Evolutionary conservation across 2,888 invertebrate species (phyloP).

Genomic region (Chromoteleia sp.): DNA sequence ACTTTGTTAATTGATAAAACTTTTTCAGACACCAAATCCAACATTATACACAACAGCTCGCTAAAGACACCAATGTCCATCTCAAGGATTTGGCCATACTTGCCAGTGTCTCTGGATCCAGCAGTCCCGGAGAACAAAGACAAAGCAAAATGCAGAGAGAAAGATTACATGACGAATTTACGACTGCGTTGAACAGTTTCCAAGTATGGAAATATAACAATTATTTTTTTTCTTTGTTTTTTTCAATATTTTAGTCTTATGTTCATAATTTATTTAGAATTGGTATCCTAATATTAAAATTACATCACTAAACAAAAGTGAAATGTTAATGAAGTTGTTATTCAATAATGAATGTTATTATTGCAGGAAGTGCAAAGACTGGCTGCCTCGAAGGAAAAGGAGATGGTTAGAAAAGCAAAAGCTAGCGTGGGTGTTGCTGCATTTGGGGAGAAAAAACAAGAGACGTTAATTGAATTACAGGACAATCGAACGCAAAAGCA

Average conservation of each 20-base stretch:
- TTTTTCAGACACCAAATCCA: constrained; percentile 94
- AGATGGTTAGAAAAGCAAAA: constrained; percentile 92
- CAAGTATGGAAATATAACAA: constrained; percentile 85
- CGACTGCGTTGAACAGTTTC: constrained; percentile 94
- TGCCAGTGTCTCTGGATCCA: constrained; percentile 85
- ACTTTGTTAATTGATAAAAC: constrained; percentile 10
- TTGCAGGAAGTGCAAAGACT: constrained; percentile 91
- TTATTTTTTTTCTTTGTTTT: no score
- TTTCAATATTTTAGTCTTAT: no score
- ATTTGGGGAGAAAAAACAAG: constrained; percentile 85
- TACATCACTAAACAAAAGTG: no score
- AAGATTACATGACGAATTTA: constrained; percentile 96
- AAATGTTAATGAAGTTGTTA: constrained; percentile 6
- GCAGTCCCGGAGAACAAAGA: constrained; percentile 88
- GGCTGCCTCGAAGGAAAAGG: constrained; percentile 96
- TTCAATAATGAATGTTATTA: constrained; percentile 26
- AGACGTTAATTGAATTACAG: constrained; percentile 87
- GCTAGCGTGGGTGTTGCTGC: constrained; percentile 87
- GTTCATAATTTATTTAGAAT: no score
- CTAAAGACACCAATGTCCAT: constrained; percentile 95
- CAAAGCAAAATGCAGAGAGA: constrained; percentile 95
- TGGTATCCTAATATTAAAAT: no score
- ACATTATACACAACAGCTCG: constrained; percentile 97
- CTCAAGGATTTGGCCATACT: constrained; percentile 92
- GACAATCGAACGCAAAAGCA: constrained; percentile 87